Evolutionary conservation across 2,113 vertebrate species (phyloP), one percentile per base, ranked within the genome.

Genomic region (Holacanthus passer): DNA sequence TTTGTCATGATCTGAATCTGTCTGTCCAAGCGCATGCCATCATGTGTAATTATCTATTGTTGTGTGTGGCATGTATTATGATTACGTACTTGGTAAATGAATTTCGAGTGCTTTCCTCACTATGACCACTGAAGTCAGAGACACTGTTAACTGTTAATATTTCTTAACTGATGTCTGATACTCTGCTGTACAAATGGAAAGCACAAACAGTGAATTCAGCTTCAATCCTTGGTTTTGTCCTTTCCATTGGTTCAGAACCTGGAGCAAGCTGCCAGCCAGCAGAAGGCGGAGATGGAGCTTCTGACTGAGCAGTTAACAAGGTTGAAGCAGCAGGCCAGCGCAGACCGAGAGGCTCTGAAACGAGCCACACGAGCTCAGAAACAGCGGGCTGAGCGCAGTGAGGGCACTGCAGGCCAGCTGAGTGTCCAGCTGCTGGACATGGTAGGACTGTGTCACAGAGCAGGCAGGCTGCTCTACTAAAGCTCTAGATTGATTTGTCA

Each of bases 301-400:
- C 89, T 95, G 74, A 85, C 87, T 78, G 93, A 95, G 8, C 96
- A 98, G 76, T 77, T 97, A 81, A 89, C 84, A n/a, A 94, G 95
- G 9, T 47, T 96, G 20, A 96, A 80, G 82, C 88, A 92, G 76
- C 96, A 96, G 80, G 90, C 92, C 13, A 91, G 95, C 0, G 67
- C 63, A 0, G 97, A 97, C 63, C 95, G 97, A 63, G 97, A 98
- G 14, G 93, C 93, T n/a, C 89, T 98, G 79, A 98, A 97, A 90
- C 96, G 92, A 92, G 96, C 96, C 0, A 90, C 96, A 2, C 91
- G 93, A 2, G 95, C 94, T 0, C 97, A 97, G 89, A 98, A 97
- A 63, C 96, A 96, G 24, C 91, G 96, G 27, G 97, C 97, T 0
- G 96, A 97, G 89, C 93, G 94, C 50, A 95, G 95, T 0, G 96